Base-by-base conservation (phyloP, 1,140 invertebrate species). In the Leptoteleia sp. region DNA sequence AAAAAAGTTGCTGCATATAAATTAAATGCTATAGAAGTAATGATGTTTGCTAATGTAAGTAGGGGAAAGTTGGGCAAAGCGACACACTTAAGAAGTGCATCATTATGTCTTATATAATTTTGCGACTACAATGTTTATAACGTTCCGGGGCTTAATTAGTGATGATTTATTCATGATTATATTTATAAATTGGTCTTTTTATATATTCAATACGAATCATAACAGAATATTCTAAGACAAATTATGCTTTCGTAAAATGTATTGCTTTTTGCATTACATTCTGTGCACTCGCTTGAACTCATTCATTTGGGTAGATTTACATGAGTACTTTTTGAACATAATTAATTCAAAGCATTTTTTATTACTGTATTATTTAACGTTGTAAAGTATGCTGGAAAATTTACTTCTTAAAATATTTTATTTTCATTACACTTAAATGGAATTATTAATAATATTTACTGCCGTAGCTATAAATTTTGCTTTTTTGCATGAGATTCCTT, bases 71-170 rank as follows among this genome's bases (percentile, higher is more conserved):
- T 35, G n/a, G 16, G n/a, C 25, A 19, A 33, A 17, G 33, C 17
- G 48, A 52, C 33, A 38, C 25, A 38, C 25, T 48, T 48, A 31
- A 31, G 16, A 7, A 29, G 25, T 7, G 12, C 43, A 48, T 31
- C 22, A 48, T 48, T 48, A 48, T 29, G 31, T 31, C 25, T 48
- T 48, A 48, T 48, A 48, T 48, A 48, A 48, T 48, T 48, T 31
- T 48, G 22, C 47, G 29, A 33, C 15, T 33, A 11, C 13, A 33
- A 50, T 50, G 35, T 33, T 50, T 50, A 40, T 55, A 55, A 40
- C 22, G 27, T 8, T 40, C 1, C n/a, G 8, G 4, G 9, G 19
- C 15, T 50, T 33, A 11, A 19, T 50, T 19, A 33, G 4, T 35
- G 9, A 50, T 19, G 15, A 50, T 50, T 50, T 50, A 50, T 50